These are phyloP conservation scores for Harpalus rubripes DNA, from an alignment of 2,888 invertebrate genomes.

Conservation along the genomic window DNA sequence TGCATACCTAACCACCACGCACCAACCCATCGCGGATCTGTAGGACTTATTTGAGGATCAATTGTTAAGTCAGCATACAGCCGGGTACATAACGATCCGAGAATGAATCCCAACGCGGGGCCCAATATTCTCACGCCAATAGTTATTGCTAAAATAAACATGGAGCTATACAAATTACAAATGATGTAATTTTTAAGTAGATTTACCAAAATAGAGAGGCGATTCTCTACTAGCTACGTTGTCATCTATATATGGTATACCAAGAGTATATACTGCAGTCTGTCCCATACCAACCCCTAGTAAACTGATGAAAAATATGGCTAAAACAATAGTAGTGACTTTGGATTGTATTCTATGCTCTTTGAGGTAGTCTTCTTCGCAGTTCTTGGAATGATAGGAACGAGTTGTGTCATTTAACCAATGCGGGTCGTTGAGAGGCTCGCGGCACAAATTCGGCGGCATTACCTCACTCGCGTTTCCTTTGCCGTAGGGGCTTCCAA, in stretches of 20 bases:
- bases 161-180: constrained; percentile 34
- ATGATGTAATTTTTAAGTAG: constrained; percentile 10
- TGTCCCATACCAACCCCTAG: constrained; percentile 95
- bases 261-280: constrained; percentile 94
- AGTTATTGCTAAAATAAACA: constrained; percentile 86
- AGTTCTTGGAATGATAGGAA: constrained; percentile 73
- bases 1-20: constrained; percentile 96
- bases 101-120: constrained; percentile 93
- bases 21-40: constrained; percentile 95
- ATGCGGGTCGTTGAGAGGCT: constrained; percentile 67
- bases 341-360: constrained; percentile 86
- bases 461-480: constrained; percentile 73
- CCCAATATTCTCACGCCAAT: constrained; percentile 95
- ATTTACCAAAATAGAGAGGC: constrained; percentile 93
- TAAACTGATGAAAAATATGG: constrained; percentile 92
- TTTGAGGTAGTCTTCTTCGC: constrained; percentile 82
- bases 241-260: constrained; percentile 96
- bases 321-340: constrained; percentile 89
- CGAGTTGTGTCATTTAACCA: constrained; percentile 62
- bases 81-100: constrained; percentile 93
- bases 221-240: constrained; percentile 95
- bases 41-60: constrained; percentile 87
- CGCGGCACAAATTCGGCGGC: constrained; percentile 77
- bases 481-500: constrained; percentile 69
- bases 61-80: constrained; percentile 90